Evolutionary conservation across 37 sponge, comb jelly and placozoan species (phyloP).

Genomic region (Aplysina aerophoba): DNA sequence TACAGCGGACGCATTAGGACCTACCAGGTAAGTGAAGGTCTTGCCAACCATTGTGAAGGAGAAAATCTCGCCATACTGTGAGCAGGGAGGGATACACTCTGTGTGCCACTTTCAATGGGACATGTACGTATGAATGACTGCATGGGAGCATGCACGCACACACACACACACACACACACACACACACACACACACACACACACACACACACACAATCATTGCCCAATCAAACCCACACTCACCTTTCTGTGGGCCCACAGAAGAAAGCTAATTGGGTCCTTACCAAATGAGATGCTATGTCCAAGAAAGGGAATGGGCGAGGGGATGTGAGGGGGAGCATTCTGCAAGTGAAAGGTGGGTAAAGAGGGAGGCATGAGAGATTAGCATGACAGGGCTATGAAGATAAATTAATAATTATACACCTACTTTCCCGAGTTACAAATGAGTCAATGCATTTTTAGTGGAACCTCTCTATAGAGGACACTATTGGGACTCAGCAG

Average conservation of each 20-base stretch:
- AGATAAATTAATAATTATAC: no score
- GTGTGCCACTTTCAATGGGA: neutral
- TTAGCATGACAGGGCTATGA: no score
- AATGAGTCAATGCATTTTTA: no score
- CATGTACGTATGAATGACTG: neutral
- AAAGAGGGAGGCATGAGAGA: no score
- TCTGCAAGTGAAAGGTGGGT: conserved; percentile 13
- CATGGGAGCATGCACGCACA: no score
- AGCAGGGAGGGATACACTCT: neutral
- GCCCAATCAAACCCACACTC: neutral
- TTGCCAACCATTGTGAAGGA: conserved; percentile 87
- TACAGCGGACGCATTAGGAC: conserved; percentile 61
- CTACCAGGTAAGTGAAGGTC: conserved; percentile 87
- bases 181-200: conserved; percentile 19
- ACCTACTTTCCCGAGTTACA: no score
- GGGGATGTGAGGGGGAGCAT: conserved; percentile 67
- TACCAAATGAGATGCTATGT: conserved; percentile 68
- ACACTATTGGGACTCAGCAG: no score
- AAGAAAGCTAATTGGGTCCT: conserved; percentile 78
- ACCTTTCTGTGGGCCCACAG: conserved; percentile 61
- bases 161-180: neutral
- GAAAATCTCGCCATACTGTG: conserved; percentile 84
- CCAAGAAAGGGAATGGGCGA: conserved; percentile 83
- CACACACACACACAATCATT: conserved; percentile 4
- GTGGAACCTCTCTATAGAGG: no score